These are phyloP conservation scores for Cricetomys ansorgei DNA, from an alignment of 2,113 vertebrate species.

Conservation along the genomic window DNA sequence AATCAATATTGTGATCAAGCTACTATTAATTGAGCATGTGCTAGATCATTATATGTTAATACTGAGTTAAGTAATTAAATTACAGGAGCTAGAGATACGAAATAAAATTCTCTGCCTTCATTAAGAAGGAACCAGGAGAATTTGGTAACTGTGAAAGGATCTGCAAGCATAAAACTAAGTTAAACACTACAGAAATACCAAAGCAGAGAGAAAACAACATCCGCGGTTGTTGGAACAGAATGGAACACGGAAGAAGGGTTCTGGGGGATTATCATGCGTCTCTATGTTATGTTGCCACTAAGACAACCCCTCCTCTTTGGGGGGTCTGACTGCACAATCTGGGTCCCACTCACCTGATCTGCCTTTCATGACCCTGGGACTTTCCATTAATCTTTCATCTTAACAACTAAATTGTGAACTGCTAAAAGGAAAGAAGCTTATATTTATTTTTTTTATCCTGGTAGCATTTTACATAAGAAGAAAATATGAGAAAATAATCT, in stretches of 20 bases:
- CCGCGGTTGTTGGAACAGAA: not conserved
- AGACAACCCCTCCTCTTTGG: not conserved
- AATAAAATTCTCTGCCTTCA: not conserved
- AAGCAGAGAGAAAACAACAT: not conserved
- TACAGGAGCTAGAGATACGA: not conserved
- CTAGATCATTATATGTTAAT: not conserved
- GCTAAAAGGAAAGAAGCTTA: not conserved
- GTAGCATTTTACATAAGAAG: not conserved
- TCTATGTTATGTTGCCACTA: no score
- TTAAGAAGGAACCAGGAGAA: not conserved
- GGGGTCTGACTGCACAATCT: no score
- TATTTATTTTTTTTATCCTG: not conserved
- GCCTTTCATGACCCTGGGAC: not conserved
- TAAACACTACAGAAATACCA: not conserved
- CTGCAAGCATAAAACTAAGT: not conserved
- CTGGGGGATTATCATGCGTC: not conserved
- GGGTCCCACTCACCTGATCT: not conserved
- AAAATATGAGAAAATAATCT: slow-evolving; percentile 15
- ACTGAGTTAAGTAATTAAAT: not conserved
- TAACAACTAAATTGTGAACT: not conserved
- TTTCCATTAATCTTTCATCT: not conserved
- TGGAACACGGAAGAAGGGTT: fast-evolving
- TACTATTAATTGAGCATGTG: not conserved
- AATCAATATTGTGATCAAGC: not conserved
- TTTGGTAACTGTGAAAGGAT: not conserved